These are phyloP conservation scores for Loxodonta africana DNA, from an alignment of 2,113 vertebrate species.

Conservation along the genomic window DNA sequence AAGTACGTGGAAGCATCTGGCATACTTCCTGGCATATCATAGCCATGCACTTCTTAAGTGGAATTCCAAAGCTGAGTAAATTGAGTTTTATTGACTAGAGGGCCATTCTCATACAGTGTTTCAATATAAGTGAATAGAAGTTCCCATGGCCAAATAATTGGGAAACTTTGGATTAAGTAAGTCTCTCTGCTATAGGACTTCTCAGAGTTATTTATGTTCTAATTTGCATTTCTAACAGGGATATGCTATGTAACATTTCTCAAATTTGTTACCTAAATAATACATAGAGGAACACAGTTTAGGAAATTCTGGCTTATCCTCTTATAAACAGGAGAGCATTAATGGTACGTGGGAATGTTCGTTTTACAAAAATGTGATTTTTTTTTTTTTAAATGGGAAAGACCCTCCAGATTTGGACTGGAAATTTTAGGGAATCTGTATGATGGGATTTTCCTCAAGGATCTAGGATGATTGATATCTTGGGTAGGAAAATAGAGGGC, in stretches of 20 bases:
- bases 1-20: not conserved
- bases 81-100: constrained; percentile 43
- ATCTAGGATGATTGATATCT: not conserved
- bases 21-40: not conserved
- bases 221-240: not conserved
- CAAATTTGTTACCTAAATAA: not conserved
- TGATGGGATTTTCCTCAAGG: not conserved
- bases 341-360: not conserved
- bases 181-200: not conserved
- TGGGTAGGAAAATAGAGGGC: not conserved
- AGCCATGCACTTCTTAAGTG: not conserved
- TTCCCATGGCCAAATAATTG: not conserved
- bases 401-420: not conserved
- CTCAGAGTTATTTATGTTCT: not conserved
- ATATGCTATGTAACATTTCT: not conserved
- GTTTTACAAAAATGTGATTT: not conserved
- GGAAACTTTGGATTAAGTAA: not conserved
- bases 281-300: not conserved
- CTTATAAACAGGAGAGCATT: constrained; percentile 2
- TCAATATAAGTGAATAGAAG: not conserved
- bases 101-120: not conserved
- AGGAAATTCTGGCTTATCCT: not conserved
- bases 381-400: constrained; percentile 30
- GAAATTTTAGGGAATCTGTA: constrained; percentile 26
- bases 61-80: not conserved